A percentile compares a stretch with the other conserved stretches of the same genome.
Conservation (phyloP, 1,140 invertebrate genomes). For the Meloidogyne floridensis region DNA sequence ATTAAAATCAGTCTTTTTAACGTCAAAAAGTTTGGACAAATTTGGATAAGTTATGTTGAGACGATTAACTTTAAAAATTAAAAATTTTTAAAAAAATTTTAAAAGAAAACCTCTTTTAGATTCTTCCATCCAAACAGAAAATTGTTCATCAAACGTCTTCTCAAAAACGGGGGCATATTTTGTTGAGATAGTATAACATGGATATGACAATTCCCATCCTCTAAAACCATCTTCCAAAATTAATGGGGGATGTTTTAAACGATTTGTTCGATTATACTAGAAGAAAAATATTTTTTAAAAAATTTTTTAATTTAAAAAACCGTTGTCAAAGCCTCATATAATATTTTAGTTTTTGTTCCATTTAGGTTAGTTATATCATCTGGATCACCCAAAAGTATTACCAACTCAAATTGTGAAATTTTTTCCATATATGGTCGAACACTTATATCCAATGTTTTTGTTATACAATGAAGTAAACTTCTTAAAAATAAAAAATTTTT, state of each 20-base stretch:
- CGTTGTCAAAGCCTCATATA: constrained; percentile 25
- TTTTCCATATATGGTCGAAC: constrained; percentile 18
- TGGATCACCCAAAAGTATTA: constrained; percentile 24
- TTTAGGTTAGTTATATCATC: constrained; percentile 15
- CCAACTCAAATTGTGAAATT: constrained; percentile 27
- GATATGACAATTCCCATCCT: constrained; percentile 21
- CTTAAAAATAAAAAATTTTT: constrained; percentile 10
- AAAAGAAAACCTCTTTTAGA: constrained; percentile 8
- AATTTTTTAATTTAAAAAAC: constrained; percentile 5
- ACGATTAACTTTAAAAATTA: constrained; percentile 22
- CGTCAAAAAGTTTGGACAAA: background rate
- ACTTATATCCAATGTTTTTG: constrained; percentile 29
- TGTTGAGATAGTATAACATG: background rate
- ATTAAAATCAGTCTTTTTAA: background rate
- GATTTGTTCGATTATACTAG: constrained; percentile 15
- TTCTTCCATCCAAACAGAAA: constrained; percentile 19
- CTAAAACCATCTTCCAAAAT: constrained; percentile 29
- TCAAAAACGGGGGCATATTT: constrained; percentile 2
- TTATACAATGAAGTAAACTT: constrained; percentile 4
- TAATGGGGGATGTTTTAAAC: constrained; percentile 17
- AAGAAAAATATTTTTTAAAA: background rate
- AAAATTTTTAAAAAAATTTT: background rate
- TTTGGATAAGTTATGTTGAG: constrained; percentile 6
- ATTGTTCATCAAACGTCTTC: constrained; percentile 30
- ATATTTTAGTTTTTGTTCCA: constrained; percentile 28